Percentiles rank a stretch among this genome's conserved stretches.
Evolutionary conservation across 2,113 vertebrate genomes (phyloP).

Genomic region (Anoura caudifer): DNA sequence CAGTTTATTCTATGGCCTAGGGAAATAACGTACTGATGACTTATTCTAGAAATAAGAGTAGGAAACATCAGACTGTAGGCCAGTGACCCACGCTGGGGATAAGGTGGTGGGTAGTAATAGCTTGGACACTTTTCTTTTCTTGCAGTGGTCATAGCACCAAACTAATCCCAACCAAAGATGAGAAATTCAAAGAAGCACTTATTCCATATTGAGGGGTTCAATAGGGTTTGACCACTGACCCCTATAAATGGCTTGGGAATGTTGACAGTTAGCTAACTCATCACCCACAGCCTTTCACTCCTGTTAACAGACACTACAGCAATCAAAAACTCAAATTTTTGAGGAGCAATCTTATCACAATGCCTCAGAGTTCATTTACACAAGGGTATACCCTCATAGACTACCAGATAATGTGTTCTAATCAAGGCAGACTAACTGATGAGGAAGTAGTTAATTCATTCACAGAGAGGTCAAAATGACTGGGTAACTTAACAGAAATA

Average conservation of each 20-base stretch:
- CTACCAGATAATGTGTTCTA: not conserved
- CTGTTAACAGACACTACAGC: not conserved
- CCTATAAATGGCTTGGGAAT: not conserved
- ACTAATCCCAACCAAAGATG: not conserved
- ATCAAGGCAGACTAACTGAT: not conserved
- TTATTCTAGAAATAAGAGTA: not conserved
- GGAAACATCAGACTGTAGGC: not conserved
- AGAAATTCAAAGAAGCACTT: not conserved
- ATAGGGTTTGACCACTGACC: not conserved
- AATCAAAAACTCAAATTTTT: not conserved
- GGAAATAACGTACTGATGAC: not conserved
- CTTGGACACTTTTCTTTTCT: not conserved
- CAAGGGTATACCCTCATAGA: not conserved
- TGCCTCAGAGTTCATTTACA: not conserved
- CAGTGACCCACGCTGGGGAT: not conserved
- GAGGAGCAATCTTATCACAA: not conserved
- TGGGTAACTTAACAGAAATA: slow-evolving; percentile 7
- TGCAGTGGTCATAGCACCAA: not conserved
- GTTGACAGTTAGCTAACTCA: not conserved
- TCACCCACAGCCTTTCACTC: not conserved
- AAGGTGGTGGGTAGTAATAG: not conserved
- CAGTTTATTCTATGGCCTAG: not conserved
- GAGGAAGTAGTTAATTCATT: not conserved
- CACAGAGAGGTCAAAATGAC: not conserved
- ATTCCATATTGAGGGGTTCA: not conserved